Percentiles rank a stretch among this genome's conserved stretches.
phyloP scores from a whole-genome alignment of 2,888 invertebrate species.

The Pristionchus entomophagus region DNA sequence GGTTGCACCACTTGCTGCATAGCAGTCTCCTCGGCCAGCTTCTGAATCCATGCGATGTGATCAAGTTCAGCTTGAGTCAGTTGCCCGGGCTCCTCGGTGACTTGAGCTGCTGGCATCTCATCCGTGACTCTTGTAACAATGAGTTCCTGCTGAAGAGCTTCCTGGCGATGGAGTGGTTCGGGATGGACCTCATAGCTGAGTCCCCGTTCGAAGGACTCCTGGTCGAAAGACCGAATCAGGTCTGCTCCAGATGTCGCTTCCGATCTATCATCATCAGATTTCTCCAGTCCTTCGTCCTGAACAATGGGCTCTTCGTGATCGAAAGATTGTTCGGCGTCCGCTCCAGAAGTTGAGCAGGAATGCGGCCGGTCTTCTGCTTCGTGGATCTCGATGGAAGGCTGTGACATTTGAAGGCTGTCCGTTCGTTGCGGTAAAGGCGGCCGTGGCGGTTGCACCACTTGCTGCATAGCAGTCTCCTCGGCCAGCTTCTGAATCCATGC shows the following conservation, averaged over 20 bases:
- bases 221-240: slow-evolving; percentile 49
- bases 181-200: not conserved
- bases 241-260: slow-evolving; percentile 49
- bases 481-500: slow-evolving; percentile 54
- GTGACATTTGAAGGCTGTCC: not conserved
- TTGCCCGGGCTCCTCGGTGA: slow-evolving; percentile 16
- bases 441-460: slow-evolving; percentile 22
- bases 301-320: not conserved
- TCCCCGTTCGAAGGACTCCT: slow-evolving; percentile 44
- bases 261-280: not conserved
- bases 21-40: slow-evolving; percentile 44
- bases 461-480: slow-evolving; percentile 56
- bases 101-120: not conserved
- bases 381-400: slow-evolving; percentile 41
- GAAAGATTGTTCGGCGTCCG: slow-evolving; percentile 15
- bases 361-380: slow-evolving; percentile 28
- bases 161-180: not conserved
- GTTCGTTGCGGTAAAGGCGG: slow-evolving; percentile 25
- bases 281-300: not conserved
- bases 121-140: not conserved
- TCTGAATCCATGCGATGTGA: slow-evolving; percentile 51
- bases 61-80: slow-evolving; percentile 54
- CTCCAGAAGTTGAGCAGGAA: slow-evolving; percentile 29
- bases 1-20: not conserved
- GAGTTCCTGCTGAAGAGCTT: not conserved